Evolutionary conservation across 2,113 vertebrate genomes (phyloP).

Genomic region (Pluvialis apricaria): DNA sequence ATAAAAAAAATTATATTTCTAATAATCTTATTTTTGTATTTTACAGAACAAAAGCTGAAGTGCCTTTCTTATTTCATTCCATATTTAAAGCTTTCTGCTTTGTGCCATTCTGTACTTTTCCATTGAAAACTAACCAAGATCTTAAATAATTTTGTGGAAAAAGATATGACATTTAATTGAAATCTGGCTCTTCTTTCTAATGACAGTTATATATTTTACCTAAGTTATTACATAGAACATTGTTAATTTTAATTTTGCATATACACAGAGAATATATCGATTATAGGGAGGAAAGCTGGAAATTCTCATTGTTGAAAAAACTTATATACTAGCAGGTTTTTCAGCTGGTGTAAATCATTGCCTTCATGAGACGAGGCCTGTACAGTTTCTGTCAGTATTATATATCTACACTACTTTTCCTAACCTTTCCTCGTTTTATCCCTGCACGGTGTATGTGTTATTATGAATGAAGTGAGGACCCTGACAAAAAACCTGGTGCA

Average conservation of each 20-base stretch:
- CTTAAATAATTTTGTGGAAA: neutral
- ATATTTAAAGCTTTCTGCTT: neutral
- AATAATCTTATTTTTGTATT: neutral
- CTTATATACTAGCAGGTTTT: neutral
- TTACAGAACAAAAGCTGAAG: neutral
- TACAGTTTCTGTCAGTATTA: neutral
- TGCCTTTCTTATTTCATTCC: neutral
- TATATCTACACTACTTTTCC: neutral
- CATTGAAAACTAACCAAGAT: neutral
- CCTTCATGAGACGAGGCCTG: neutral
- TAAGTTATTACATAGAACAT: neutral
- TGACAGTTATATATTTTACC: neutral
- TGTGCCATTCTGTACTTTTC: neutral
- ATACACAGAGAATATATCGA: neutral
- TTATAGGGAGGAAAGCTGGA: neutral
- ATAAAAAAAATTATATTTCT: neutral
- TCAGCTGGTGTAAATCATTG: neutral
- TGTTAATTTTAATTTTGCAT: neutral
- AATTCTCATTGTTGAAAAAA: neutral
- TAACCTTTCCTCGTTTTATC: neutral
- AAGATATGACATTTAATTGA: neutral
- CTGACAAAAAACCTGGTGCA: neutral
- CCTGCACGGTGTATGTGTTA: neutral
- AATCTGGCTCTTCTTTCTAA: neutral
- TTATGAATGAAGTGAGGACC: neutral